Evolutionary conservation across 2,797 vertebrate species (phyloP).

Genomic region (Muraenolepis orangiensis): DNA sequence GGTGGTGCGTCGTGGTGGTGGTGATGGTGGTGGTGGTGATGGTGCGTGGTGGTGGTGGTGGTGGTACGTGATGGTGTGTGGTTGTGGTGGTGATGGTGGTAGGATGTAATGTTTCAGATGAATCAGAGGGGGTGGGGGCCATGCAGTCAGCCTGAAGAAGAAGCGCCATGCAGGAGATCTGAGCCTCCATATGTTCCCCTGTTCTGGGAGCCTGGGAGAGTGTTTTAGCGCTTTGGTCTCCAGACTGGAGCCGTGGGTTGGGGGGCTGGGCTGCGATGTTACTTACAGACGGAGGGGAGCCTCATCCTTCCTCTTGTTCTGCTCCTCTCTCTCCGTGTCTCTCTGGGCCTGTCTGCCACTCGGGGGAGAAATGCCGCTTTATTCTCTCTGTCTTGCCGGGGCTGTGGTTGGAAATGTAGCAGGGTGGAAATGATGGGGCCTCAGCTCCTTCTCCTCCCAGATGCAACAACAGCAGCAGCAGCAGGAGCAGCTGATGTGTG

Average conservation of each 20-base stretch:
- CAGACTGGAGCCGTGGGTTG: not conserved
- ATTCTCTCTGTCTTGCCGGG: slow-evolving; percentile 32
- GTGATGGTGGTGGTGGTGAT: too few relatives aligned
- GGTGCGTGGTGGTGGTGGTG: not conserved
- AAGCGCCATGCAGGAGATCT: not conserved
- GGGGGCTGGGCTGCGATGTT: not conserved
- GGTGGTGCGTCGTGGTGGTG: not conserved
- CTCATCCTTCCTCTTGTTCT: not conserved
- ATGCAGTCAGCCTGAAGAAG: not conserved
- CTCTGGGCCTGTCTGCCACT: not conserved
- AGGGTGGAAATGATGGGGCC: not conserved
- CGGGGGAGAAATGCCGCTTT: slow-evolving; percentile 21
- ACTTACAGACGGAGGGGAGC: not conserved
- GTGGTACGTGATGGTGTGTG: not conserved
- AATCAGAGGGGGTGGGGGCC: not conserved
- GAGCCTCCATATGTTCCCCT: not conserved
- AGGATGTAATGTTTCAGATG: not conserved
- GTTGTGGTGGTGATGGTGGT: not conserved
- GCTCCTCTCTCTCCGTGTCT: not conserved
- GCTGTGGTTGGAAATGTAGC: not conserved
- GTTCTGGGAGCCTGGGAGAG: not conserved
- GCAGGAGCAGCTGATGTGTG: slow-evolving; percentile 15
- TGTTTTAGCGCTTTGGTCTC: not conserved
- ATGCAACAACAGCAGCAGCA: too few relatives aligned
- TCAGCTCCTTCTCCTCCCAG: not conserved